phyloP scores from a whole-genome alignment of 2,888 invertebrate species.

The Meghimatium bilineatum region DNA sequence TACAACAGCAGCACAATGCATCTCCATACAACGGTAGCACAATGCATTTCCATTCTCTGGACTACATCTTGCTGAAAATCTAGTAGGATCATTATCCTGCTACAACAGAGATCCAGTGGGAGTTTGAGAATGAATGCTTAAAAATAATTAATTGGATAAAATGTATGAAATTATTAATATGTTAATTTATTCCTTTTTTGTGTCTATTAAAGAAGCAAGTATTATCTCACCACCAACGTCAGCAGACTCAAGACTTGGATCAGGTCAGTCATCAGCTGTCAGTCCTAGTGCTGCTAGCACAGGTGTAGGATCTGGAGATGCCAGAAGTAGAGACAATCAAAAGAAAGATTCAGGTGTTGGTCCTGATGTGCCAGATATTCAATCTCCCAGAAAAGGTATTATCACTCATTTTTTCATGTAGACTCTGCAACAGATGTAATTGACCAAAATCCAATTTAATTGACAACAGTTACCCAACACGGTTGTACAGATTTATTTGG shows the following conservation, averaged over 20 bases:
- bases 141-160: too few species aligned
- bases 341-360: conserved; percentile 52
- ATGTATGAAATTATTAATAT: background rate
- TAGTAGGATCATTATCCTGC: too few species aligned
- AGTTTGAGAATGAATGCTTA: too few species aligned
- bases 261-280: background rate
- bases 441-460: too few species aligned
- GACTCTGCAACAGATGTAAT: too few species aligned
- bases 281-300: conserved; percentile 17
- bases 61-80: too few species aligned
- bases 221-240: conserved; percentile 37
- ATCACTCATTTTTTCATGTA: background rate
- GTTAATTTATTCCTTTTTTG: background rate
- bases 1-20: too few species aligned
- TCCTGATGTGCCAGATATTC: conserved; percentile 54
- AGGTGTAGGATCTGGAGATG: conserved; percentile 2
- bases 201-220: conserved; percentile 13
- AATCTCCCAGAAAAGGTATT: conserved; percentile 50
- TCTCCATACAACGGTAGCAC: too few species aligned
- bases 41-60: too few species aligned
- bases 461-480: too few species aligned
- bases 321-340: background rate
- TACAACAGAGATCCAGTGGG: too few species aligned
- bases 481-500: too few species aligned
- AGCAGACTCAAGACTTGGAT: conserved; percentile 1